Conservation (phyloP, 2,797 vertebrate species). For the Poecilia wingei region DNA sequence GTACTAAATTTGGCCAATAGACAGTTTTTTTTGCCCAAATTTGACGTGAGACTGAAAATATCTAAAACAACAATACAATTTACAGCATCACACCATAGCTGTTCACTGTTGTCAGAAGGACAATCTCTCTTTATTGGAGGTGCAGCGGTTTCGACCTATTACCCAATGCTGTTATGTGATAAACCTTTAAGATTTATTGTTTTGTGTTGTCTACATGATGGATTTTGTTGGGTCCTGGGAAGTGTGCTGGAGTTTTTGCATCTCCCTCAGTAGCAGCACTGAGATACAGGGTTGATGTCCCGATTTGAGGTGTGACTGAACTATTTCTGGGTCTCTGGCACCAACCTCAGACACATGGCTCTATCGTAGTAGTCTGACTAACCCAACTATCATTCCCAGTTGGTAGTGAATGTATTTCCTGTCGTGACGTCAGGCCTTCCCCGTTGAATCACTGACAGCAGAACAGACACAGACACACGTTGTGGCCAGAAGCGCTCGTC, state of each 20-base stretch:
- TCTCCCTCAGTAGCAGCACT: background rate
- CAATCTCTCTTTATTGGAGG: constrained; percentile 27
- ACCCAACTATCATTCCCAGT: constrained; percentile 58
- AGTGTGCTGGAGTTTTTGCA: background rate
- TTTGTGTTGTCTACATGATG: background rate
- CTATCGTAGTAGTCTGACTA: constrained; percentile 40
- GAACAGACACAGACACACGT: constrained; percentile 17
- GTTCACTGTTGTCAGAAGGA: constrained; percentile 23
- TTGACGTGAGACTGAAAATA: constrained; percentile 7
- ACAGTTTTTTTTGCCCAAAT: background rate
- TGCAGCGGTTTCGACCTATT: constrained; percentile 16
- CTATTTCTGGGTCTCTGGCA: constrained; percentile 54
- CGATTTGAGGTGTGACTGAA: constrained; percentile 36
- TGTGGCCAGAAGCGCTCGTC: constrained; percentile 11
- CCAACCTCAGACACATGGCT: constrained; percentile 49
- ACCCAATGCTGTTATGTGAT: constrained; percentile 3
- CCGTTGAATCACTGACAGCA: constrained; percentile 50
- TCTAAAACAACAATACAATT: constrained; percentile 22
- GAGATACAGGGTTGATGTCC: constrained; percentile 34
- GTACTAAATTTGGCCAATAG: background rate
- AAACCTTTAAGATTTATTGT: background rate
- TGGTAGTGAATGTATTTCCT: constrained; percentile 58
- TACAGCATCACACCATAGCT: constrained; percentile 18
- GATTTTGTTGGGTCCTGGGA: background rate
- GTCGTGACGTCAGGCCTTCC: constrained; percentile 58